Evolutionary conservation across 30 jellyfish, hydroid and myxozoan species (phyloP), one percentile per base, ranked within the genome.

Genomic region (Cassiopea xamachana): DNA sequence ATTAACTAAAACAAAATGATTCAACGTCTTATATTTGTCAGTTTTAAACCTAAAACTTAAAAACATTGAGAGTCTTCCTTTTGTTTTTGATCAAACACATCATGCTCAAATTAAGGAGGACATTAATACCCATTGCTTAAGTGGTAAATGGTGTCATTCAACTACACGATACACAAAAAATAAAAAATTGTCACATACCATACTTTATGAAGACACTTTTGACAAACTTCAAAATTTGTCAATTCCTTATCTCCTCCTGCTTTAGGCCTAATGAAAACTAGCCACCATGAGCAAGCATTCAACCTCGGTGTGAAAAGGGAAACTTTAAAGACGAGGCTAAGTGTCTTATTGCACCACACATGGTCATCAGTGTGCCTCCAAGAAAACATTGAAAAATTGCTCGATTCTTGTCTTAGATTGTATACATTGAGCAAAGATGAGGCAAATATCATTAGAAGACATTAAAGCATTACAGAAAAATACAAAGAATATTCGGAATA

Each of bases 401-500:
- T 3, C 64, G 64, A 55, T 55, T 10, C 12, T 55, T 3, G 0
- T 3, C 10, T 55, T 55, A 55, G 0, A 55, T 55, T 3, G 64
- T 55, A 14, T 64, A 64, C 15, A 64, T 27, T 13, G 43, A 16
- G 43, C 27, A 69, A 58, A 73, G 18, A 94, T 94, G 98, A 75
- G 93, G 83, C 93, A 78, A 75, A 96, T 85, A 71, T 79, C 91
- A 67, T 17, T 87, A 62, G 97, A 89, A 9, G 93, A 89, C 60
- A 88, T 94, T 13, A 18, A 89, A 10, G 58, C 87, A 5, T 68
- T 96, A 72, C 99, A 96, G 85, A 87, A 82, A 89, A 92, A 97
- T 67, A 86, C 98, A 64, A 72, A 80, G 51, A 91, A 91, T 78
- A 94, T 97, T 48, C 81, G 99, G 46, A 97, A 97, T 85, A 97